phyloP scores from a whole-genome alignment of 2,888 invertebrate genomes.

The Holacanthella duospinosa region DNA sequence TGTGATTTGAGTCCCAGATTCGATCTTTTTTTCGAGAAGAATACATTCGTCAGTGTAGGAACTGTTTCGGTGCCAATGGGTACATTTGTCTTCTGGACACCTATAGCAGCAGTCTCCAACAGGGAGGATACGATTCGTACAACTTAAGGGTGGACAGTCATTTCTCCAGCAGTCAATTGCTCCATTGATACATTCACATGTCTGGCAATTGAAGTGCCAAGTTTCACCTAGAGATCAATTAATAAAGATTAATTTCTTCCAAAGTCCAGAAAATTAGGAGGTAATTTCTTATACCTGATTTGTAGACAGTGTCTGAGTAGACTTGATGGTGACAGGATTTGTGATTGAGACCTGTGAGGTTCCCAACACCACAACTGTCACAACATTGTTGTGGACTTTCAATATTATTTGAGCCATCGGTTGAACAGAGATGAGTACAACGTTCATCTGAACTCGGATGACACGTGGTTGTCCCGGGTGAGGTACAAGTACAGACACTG shows the following conservation, averaged over 20 bases:
- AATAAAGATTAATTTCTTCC: constrained; percentile 17
- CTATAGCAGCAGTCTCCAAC: constrained; percentile 61
- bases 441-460: constrained; percentile 11
- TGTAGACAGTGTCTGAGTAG: constrained; percentile 32
- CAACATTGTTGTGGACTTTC: constrained; percentile 24
- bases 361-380: constrained; percentile 23
- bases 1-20: constrained; percentile 36
- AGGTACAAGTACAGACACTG: constrained; percentile 35
- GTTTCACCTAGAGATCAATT: constrained; percentile 52
- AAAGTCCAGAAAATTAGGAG: no score
- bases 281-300: constrained; percentile 37
- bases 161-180: constrained; percentile 82
- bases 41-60: constrained; percentile 49
- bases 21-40: constrained; percentile 48
- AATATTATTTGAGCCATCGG: constrained; percentile 20
- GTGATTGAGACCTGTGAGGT: constrained; percentile 12
- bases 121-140: constrained; percentile 52
- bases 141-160: constrained; percentile 63
- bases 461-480: constrained; percentile 24
- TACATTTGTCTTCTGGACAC: constrained; percentile 47
- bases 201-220: constrained; percentile 85
- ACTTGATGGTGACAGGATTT: constrained; percentile 36
- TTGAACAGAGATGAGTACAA: constrained; percentile 32
- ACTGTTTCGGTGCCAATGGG: constrained; percentile 41
- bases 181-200: constrained; percentile 81